Percentiles rank a stretch among this genome's conserved stretches.
Conservation (phyloP, 1,140 invertebrate genomes). For the Sminthurinus signatus region DNA sequence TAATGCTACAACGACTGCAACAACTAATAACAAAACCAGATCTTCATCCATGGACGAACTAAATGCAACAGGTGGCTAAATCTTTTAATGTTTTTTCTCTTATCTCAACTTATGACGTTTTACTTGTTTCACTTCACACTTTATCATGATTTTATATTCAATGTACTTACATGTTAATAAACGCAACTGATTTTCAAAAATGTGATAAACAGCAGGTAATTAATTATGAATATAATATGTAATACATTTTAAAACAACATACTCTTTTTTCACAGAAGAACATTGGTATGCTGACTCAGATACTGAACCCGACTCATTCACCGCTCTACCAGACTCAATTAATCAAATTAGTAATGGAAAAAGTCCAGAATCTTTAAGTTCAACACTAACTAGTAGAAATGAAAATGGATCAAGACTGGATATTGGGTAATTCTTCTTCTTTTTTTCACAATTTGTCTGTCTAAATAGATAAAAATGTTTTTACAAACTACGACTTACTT, state of each 20-base stretch:
- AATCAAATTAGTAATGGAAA: conserved; percentile 8
- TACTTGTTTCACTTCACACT: background rate
- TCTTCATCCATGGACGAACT: conserved; percentile 41
- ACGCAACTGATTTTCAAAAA: background rate
- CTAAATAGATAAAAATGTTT: too few relatives aligned
- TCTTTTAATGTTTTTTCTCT: too few relatives aligned
- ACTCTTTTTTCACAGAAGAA: too few relatives aligned
- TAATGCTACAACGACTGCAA: background rate
- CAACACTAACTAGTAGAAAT: background rate
- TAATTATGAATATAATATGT: too few relatives aligned
- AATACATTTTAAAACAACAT: too few relatives aligned
- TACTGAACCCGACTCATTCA: conserved; percentile 37
- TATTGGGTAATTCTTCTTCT: conserved; percentile 3
- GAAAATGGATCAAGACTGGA: conserved; percentile 14
- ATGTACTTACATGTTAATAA: background rate
- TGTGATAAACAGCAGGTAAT: background rate
- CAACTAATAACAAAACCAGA: conserved; percentile 16
- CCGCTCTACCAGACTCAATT: conserved; percentile 13
- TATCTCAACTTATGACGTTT: background rate
- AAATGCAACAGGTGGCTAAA: conserved; percentile 38
- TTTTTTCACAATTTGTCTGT: too few relatives aligned
- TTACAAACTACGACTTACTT: too few relatives aligned
- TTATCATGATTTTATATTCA: background rate
- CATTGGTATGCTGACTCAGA: conserved; percentile 41
- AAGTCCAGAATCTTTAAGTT: background rate